A percentile compares a stretch with the other conserved stretches of the same genome.
Evolutionary conservation across 1,140 invertebrate species (phyloP).

Genomic region (Atta colombica): DNA sequence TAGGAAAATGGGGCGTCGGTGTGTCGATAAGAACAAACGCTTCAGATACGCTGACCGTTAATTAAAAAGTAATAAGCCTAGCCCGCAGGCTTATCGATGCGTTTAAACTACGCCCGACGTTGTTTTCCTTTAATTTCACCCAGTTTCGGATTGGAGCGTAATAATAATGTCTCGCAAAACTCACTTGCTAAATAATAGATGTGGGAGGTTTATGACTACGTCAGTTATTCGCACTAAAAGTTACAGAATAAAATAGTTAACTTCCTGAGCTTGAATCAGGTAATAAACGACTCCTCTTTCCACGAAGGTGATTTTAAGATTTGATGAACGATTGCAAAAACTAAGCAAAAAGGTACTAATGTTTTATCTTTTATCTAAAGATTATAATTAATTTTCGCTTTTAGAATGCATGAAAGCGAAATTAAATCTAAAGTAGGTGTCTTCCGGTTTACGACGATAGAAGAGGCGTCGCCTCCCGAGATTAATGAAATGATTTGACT

Average conservation of each 20-base stretch:
- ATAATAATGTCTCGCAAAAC: conserved; percentile 71
- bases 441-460: neutral
- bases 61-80: conserved; percentile 75
- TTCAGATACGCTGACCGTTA: conserved; percentile 52
- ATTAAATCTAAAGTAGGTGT: neutral
- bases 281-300: conserved; percentile 35
- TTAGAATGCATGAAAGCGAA: neutral
- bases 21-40: conserved; percentile 51
- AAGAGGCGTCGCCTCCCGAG: neutral
- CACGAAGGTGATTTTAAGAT: conserved; percentile 22
- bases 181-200: conserved; percentile 60
- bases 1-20: conserved; percentile 26
- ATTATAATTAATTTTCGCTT: neutral
- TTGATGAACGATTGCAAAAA: conserved; percentile 8
- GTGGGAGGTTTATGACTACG: conserved; percentile 42
- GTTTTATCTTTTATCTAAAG: no score
- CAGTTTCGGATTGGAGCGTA: conserved; percentile 66
- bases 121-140: conserved; percentile 78
- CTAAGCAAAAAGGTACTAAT: neutral
- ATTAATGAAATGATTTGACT: neutral
- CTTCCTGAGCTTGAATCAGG: conserved; percentile 17
- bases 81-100: conserved; percentile 41
- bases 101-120: conserved; percentile 35
- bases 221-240: conserved; percentile 66
- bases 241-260: conserved; percentile 60